Evolutionary conservation across 2,888 invertebrate species (phyloP), one percentile per base, ranked within the genome.

Genomic region (Alviniconcha strummeri): DNA sequence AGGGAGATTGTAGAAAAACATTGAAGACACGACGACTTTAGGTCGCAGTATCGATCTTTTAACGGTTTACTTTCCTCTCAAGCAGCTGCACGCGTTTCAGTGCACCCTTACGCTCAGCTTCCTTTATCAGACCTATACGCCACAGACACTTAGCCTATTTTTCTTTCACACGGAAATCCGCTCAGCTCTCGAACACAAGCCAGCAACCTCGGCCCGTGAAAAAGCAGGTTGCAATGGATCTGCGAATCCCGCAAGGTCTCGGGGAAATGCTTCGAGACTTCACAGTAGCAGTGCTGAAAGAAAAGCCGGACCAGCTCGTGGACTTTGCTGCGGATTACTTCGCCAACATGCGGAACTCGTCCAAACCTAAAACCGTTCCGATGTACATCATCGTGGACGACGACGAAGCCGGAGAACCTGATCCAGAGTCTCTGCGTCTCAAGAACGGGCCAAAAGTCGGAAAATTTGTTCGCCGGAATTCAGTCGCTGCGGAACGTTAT

Each of bases 351-450:
- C 88, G 91, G 7, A 92, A 19, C 19, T 19, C 76, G 55, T 19
- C 64, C 69, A 84, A 84, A 54, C 69, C 82, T n/a, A 91, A 91
- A 79, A 83, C 89, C 5, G 90, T 93, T 11, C 93, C 93, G 17
- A 93, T 93, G 92, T 93, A 93, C 86, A 92, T 93, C 11, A 91
- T 93, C n/a, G 93, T 93, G 7, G 92, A 92, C 84, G 93, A 93
- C 78, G 91, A 91, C 55, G 91, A 92, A 13, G 92, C 91, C 6
- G 88, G 90, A 2, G 93, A 93, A 86, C 93, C 93, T 15, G 93
- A 93, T 79, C 90, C 89, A 19, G 90, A 88, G 54, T 85, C 83
- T 9, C 89, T 93, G 80, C 91, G 90, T 83, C 92, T 92, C 6
- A 93, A 85, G 82, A 82, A 81, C 2, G 80, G 69, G 5, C 19